phyloP scores from a whole-genome alignment of 2,888 invertebrate genomes.

The Ligdia adustata region DNA sequence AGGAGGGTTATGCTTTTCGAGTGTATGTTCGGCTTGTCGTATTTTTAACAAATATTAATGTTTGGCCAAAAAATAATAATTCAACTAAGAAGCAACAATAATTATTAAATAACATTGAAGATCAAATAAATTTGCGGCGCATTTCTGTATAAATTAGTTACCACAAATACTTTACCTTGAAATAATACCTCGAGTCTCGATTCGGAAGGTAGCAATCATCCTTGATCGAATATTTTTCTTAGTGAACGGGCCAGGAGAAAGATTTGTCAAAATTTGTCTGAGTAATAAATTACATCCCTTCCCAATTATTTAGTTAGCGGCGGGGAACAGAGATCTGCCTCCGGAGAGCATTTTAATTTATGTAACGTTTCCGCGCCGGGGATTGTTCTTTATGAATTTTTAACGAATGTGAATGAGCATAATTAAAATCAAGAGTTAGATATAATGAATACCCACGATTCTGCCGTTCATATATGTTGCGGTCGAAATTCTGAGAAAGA shows the following conservation, averaged over 20 bases:
- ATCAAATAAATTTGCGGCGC: too few species aligned
- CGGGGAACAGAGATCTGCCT: slow-evolving; percentile 67
- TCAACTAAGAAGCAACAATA: too few species aligned
- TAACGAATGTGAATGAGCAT: slow-evolving; percentile 37
- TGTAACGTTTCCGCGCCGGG: slow-evolving; percentile 60
- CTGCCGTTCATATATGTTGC: slow-evolving; percentile 3
- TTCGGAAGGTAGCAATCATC: slow-evolving; percentile 15
- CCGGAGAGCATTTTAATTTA: slow-evolving; percentile 69
- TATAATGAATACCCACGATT: slow-evolving; percentile 12
- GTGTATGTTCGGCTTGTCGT: too few species aligned
- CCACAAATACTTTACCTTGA: too few species aligned
- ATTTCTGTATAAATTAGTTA: too few species aligned
- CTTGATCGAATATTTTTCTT: slow-evolving; percentile 45
- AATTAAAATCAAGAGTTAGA: slow-evolving; percentile 18
- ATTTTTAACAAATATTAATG: too few species aligned
- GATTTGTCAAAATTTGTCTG: slow-evolving; percentile 71
- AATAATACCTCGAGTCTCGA: slow-evolving; percentile 5
- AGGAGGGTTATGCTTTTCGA: too few species aligned
- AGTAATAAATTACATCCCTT: slow-evolving; percentile 67
- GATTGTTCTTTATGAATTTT: slow-evolving; percentile 50
- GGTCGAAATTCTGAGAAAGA: slow-evolving; percentile 5
- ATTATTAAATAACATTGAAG: too few species aligned
- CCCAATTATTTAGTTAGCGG: slow-evolving; percentile 74
- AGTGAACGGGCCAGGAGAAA: slow-evolving; percentile 41
- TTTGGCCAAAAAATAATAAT: too few species aligned